These are phyloP conservation scores for Dyspetes luteomarginatus DNA, from an alignment of 2,888 invertebrate genomes.

Conservation along the genomic window DNA sequence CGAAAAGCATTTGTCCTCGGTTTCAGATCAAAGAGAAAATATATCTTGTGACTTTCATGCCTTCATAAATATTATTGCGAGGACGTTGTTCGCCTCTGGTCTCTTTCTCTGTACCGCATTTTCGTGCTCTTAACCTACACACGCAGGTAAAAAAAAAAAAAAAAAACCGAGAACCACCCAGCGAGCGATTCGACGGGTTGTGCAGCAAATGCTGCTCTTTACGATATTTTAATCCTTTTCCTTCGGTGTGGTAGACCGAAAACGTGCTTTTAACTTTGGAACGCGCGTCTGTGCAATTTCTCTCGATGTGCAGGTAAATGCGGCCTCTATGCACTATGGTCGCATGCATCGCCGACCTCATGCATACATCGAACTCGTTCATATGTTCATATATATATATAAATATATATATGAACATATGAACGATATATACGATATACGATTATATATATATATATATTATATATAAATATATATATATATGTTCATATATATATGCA, in stretches of 20 bases:
- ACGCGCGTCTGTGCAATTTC: neutral
- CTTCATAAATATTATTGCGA: slow-evolving; percentile 32
- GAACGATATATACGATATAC: too few species aligned
- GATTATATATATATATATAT: neutral
- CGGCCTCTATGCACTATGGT: slow-evolving; percentile 21
- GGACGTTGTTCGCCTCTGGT: slow-evolving; percentile 10
- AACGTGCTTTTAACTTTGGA: neutral
- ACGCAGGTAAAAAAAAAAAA: slow-evolving; percentile 15
- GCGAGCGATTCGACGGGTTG: slow-evolving; percentile 65
- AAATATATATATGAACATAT: slow-evolving; percentile 1
- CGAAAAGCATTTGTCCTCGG: neutral
- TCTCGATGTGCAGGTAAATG: slow-evolving; percentile 28
- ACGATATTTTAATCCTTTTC: slow-evolving; percentile 74
- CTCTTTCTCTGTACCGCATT: slow-evolving; percentile 39
- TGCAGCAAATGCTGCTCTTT: slow-evolving; percentile 62
- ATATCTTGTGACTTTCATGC: slow-evolving; percentile 23
- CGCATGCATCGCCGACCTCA: slow-evolving; percentile 19
- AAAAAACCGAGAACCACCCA: slow-evolving; percentile 65
- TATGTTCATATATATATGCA: neutral
- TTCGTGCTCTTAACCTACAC: slow-evolving; percentile 32
- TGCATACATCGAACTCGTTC: slow-evolving; percentile 42
- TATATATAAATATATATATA: neutral
- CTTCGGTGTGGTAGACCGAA: neutral
- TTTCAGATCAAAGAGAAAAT: neutral
- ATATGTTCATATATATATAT: neutral